Evolutionary conservation across 2,797 vertebrate genomes (phyloP).

Genomic region (Thripadectes ignobilis): DNA sequence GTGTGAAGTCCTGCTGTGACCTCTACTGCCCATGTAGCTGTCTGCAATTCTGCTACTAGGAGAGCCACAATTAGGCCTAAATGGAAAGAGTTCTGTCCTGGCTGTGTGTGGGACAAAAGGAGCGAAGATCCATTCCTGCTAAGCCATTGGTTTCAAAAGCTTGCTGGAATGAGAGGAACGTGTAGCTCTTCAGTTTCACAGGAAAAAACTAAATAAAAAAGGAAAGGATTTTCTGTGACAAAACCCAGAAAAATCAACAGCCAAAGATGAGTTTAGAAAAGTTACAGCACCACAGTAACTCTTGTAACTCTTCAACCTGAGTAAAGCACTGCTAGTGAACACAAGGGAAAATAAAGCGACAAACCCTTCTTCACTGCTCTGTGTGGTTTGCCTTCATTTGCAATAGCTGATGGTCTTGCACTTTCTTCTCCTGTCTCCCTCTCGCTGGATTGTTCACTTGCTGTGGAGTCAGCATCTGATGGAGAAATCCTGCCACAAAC

Average conservation of each 20-base stretch:
- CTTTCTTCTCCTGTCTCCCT: slow-evolving; percentile 89
- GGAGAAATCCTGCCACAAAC: slow-evolving; percentile 85
- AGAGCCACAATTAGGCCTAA: background rate
- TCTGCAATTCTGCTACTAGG: background rate
- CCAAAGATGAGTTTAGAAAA: background rate
- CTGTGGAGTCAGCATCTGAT: slow-evolving; percentile 91
- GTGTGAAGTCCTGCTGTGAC: background rate
- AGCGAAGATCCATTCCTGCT: background rate
- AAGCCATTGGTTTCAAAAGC: background rate
- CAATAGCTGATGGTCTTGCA: slow-evolving; percentile 78
- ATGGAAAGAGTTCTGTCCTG: background rate
- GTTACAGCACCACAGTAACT: background rate
- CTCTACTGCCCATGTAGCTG: background rate
- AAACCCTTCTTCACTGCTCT: slow-evolving; percentile 85
- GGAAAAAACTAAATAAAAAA: background rate
- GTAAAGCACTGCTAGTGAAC: background rate
- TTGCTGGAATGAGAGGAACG: background rate
- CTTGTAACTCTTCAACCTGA: background rate
- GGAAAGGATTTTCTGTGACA: background rate
- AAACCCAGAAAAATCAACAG: background rate
- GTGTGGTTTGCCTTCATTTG: slow-evolving; percentile 81
- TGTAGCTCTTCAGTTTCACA: background rate
- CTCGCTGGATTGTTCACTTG: slow-evolving; percentile 91
- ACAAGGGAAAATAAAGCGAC: background rate
- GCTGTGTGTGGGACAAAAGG: background rate